Percentiles rank a stretch among this genome's conserved stretches.
These are phyloP conservation scores for Acanthaster planci DNA, from an alignment of 35 echinoderm and acorn worm genomes.

Conservation along the genomic window DNA sequence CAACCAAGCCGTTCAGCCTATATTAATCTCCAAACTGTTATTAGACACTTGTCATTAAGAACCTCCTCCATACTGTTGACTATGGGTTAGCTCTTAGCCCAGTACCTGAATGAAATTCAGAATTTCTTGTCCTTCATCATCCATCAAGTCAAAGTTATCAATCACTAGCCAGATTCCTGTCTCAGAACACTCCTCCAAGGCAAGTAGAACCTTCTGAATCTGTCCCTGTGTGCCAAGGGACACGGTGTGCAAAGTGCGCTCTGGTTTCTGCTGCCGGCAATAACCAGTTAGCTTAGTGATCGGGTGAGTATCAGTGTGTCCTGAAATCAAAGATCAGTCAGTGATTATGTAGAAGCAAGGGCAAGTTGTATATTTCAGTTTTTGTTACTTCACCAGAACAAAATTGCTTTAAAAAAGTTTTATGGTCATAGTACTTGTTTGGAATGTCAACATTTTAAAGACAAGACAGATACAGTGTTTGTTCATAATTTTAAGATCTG, in stretches of 20 bases:
- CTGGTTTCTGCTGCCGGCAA: slow-evolving; percentile 9
- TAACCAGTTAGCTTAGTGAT: slow-evolving; percentile 32
- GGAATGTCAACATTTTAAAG: too few species aligned
- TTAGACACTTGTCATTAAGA: too few species aligned
- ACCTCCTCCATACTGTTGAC: too few species aligned
- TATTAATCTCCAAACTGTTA: too few species aligned
- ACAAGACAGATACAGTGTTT: too few species aligned
- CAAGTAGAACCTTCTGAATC: slow-evolving; percentile 37
- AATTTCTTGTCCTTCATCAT: slow-evolving; percentile 56
- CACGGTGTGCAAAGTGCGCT: slow-evolving; percentile 52
- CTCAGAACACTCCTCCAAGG: slow-evolving; percentile 55
- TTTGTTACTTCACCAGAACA: too few species aligned
- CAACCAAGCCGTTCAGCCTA: too few species aligned
- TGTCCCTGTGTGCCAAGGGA: slow-evolving; percentile 70
- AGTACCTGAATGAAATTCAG: slow-evolving; percentile 64
- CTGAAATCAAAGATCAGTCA: slow-evolving; percentile 36
- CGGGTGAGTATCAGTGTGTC: slow-evolving; percentile 47
- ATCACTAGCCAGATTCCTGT: slow-evolving; percentile 82
- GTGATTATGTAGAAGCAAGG: not conserved
- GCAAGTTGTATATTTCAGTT: too few species aligned
- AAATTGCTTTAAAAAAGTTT: too few species aligned
- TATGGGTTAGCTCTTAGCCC: not conserved
- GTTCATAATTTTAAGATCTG: too few species aligned
- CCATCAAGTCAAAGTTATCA: slow-evolving; percentile 76
- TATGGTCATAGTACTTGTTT: too few species aligned